Percentiles rank a stretch among this genome's conserved stretches.
Conservation (phyloP, 2,888 invertebrate species). For the Epsilonema sp. region DNA sequence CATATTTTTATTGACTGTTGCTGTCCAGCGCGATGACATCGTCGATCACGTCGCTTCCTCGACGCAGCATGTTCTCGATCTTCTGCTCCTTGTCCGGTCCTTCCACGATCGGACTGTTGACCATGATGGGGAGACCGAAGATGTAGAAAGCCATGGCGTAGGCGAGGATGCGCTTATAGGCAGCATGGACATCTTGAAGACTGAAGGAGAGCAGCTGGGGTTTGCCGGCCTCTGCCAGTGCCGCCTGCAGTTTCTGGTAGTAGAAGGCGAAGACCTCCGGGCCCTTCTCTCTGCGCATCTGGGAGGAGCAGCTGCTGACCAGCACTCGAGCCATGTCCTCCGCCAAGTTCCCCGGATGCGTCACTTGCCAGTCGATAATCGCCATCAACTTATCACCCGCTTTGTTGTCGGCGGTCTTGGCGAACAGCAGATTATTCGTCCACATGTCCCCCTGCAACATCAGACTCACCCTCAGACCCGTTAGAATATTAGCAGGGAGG, state of each 20-base stretch:
- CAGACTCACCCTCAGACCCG: no score
- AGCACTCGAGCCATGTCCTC: conserved; percentile 1
- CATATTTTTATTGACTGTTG: no score
- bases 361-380: background rate
- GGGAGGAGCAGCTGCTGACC: background rate
- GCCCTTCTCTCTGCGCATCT: background rate
- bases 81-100: background rate
- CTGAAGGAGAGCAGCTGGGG: background rate
- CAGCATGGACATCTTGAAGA: background rate
- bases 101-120: background rate
- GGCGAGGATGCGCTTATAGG: background rate
- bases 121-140: background rate
- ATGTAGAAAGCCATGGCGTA: background rate
- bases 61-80: background rate
- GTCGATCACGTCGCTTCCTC: background rate
- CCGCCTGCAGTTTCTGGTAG: background rate
- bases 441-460: background rate
- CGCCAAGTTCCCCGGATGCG: background rate
- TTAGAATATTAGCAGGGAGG: no score
- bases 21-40: background rate
- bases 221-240: background rate
- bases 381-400: background rate
- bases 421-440: background rate
- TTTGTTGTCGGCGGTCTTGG: background rate
- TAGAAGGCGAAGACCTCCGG: background rate